Evolutionary conservation across 1,140 invertebrate genomes (phyloP), one percentile per base, ranked within the genome.

Genomic region (Zaprionus taronus): DNA sequence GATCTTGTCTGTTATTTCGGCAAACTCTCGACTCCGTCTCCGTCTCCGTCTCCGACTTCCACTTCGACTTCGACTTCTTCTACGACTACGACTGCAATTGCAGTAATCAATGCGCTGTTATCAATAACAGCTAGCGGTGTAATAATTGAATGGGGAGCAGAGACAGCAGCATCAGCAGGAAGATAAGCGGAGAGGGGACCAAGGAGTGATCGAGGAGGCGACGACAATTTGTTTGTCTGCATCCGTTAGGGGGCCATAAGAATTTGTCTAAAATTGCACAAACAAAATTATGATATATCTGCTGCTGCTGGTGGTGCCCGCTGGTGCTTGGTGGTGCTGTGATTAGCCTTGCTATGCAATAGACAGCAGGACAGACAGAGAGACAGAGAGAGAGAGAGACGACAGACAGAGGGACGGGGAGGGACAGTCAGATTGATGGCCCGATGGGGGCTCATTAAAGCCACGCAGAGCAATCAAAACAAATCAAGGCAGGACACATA

Each of bases 381-480:
- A 41, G 5, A n/a, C 1, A 41, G 38, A n/a, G 6, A 15, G 5
- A 41, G 38, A 41, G 15, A 41, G 15, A n/a, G 38, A 15, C 7
- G 15, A 15, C 2, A 41, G 38, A 41, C 15, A n/a, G 5, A 41
- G 1, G 2, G 1, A 56, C 44, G 69, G 1, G 2, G 1, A 56
- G 36, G 69, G 80, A 24, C 69, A 65, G 81, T 71, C 79, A 72
- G 84, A 84, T 87, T 84, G 84, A 87, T 87, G 87, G 81, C 84
- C 64, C 67, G 62, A 41, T 55, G 79, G 79, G 80, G 68, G 70
- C 76, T 84, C 84, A 87, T 89, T 87, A 87, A 89, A 90, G 81
- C 84, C 84, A 87, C 77, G 84, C 84, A 84, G 83, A 68, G 84
- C 79, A 79, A 90, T 87, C 85, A 89, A 90, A 87, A 90, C 85